These are phyloP conservation scores for Keiferia lycopersicella DNA, from an alignment of 2,888 invertebrate genomes.

Conservation along the genomic window DNA sequence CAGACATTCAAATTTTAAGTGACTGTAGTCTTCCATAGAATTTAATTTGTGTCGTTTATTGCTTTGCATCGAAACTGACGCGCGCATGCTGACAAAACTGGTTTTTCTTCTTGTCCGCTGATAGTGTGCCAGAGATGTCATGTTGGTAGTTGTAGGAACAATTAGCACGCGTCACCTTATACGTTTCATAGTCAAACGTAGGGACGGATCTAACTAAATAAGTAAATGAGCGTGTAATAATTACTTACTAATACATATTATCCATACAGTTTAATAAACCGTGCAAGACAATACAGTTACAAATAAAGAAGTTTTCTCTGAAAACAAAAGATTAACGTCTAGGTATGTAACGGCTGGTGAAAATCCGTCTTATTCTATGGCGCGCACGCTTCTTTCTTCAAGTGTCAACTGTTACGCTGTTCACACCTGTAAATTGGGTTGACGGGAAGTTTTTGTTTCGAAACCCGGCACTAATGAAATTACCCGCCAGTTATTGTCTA, in stretches of 20 bases:
- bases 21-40: slow-evolving; percentile 21
- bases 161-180: slow-evolving; percentile 47
- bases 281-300: background rate
- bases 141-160: slow-evolving; percentile 44
- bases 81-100: slow-evolving; percentile 41
- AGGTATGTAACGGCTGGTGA: background rate
- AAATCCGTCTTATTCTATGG: background rate
- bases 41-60: slow-evolving; percentile 29
- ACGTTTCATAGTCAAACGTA: slow-evolving; percentile 19
- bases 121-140: slow-evolving; percentile 46
- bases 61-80: slow-evolving; percentile 24
- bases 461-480: slow-evolving; percentile 59
- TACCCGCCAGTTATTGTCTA: slow-evolving; percentile 58
- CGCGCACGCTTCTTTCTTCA: background rate
- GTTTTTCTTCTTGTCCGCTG: slow-evolving; percentile 38
- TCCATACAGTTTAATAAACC: background rate
- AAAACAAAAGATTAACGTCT: background rate
- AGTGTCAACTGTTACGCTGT: slow-evolving; percentile 13
- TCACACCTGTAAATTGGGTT: slow-evolving; percentile 26
- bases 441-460: slow-evolving; percentile 35
- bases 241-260: background rate
- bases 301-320: background rate
- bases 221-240: background rate
- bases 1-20: slow-evolving; percentile 24
- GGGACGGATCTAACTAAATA: slow-evolving; percentile 6